Evolutionary conservation across 2,888 invertebrate species (phyloP).

Genomic region (Drosophila basisetae): DNA sequence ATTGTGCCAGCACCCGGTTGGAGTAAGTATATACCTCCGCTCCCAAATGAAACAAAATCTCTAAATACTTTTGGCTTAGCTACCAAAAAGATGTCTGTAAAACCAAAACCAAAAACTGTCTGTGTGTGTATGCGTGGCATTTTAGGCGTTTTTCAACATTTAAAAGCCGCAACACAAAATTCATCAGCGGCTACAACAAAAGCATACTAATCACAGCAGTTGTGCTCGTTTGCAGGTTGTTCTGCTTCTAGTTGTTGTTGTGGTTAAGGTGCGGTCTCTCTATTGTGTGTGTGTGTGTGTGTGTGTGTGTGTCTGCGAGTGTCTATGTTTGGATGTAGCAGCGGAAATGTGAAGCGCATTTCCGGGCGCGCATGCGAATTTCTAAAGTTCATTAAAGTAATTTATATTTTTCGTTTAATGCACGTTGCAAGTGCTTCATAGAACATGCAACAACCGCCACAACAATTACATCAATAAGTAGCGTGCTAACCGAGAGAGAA

Average conservation of each 20-base stretch:
- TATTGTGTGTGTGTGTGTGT: conserved; percentile 12
- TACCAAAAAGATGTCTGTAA: conserved; percentile 6
- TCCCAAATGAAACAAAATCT: conserved; percentile 24
- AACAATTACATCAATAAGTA: conserved; percentile 79
- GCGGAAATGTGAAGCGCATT: conserved; percentile 78
- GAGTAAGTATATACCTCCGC: conserved; percentile 88
- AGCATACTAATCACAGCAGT: conserved; percentile 74
- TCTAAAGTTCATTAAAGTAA: conserved; percentile 80
- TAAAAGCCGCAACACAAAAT: conserved; percentile 68
- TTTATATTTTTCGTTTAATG: conserved; percentile 77
- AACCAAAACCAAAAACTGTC: conserved; percentile 39
- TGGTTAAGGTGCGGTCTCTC: conserved; percentile 59
- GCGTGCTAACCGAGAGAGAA: conserved; percentile 49
- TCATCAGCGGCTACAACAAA: conserved; percentile 69
- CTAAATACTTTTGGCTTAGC: conserved; percentile 37
- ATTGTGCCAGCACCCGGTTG: conserved; percentile 98
- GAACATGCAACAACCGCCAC: conserved; percentile 60
- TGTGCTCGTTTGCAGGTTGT: conserved; percentile 26
- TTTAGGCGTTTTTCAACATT: conserved; percentile 45
- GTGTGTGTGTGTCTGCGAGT: conserved; percentile 14
- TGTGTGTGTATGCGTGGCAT: conserved; percentile 35
- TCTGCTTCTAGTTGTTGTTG: conserved; percentile 41
- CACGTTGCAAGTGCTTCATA: conserved; percentile 65
- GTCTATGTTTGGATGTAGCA: background rate
- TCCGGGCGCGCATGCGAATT: conserved; percentile 78